Evolutionary conservation across 2,797 vertebrate genomes (phyloP).

Genomic region (Antrozous pallidus): DNA sequence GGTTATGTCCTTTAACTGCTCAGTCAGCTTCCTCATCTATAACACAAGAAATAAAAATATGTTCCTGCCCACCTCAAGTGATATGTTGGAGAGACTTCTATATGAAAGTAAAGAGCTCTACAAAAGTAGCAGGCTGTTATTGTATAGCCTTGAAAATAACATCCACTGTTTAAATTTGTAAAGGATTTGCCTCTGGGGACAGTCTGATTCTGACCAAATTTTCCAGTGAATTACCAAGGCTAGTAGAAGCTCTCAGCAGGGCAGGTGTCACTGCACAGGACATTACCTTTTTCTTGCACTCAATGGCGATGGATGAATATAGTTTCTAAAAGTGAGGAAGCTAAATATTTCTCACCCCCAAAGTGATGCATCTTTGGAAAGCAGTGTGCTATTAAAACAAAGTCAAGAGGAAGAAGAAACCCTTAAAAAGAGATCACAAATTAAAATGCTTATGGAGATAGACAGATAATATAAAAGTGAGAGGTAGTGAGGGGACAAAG

Average conservation of each 20-base stretch:
- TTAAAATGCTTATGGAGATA: neutral
- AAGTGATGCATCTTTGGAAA: constrained; percentile 5
- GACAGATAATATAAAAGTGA: neutral
- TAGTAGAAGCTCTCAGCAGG: neutral
- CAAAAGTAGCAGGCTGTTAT: neutral
- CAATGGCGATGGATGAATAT: neutral
- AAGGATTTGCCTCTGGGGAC: constrained; percentile 40
- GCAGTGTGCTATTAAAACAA: neutral
- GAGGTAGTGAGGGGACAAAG: neutral
- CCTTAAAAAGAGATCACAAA: neutral
- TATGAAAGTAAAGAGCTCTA: neutral
- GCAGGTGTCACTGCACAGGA: neutral
- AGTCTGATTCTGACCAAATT: constrained; percentile 38
- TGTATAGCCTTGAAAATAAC: neutral
- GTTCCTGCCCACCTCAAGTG: neutral
- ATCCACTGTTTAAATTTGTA: constrained; percentile 7
- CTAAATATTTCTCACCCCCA: constrained; percentile 39
- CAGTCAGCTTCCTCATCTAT: neutral
- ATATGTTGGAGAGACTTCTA: neutral
- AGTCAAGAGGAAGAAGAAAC: neutral
- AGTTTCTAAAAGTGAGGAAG: constrained; percentile 15
- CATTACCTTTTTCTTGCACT: neutral
- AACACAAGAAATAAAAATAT: neutral
- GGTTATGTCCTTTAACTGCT: neutral
- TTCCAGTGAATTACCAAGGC: neutral